phyloP scores from a whole-genome alignment of 2,888 invertebrate genomes.

The Troglohyphantes excavatus region DNA sequence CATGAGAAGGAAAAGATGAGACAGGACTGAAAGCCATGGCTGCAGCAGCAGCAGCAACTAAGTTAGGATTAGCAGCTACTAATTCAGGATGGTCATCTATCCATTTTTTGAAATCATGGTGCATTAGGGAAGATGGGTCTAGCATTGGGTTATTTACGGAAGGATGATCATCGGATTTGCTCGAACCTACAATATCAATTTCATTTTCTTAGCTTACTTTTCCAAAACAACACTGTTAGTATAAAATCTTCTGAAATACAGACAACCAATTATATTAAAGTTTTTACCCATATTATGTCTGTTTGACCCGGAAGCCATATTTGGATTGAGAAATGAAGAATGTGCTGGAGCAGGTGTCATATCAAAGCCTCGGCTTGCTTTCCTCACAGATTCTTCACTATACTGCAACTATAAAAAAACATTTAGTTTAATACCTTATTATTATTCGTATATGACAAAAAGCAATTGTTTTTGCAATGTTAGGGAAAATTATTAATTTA shows the following conservation, averaged over 20 bases:
- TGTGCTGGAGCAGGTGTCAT: slow-evolving; percentile 67
- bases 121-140: slow-evolving; percentile 78
- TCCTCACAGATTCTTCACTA: slow-evolving; percentile 74
- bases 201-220: too few species aligned
- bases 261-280: too few species aligned
- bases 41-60: slow-evolving; percentile 79
- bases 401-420: slow-evolving; percentile 52
- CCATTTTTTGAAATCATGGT: slow-evolving; percentile 80
- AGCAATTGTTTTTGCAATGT: too few species aligned
- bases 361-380: slow-evolving; percentile 70
- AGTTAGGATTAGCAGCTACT: slow-evolving; percentile 79
- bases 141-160: slow-evolving; percentile 67
- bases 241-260: not conserved
- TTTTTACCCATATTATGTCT: slow-evolving; percentile 58
- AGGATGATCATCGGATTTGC: slow-evolving; percentile 57
- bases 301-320: slow-evolving; percentile 46
- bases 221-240: not conserved
- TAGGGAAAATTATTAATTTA: too few species aligned
- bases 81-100: slow-evolving; percentile 81
- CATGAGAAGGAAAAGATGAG: slow-evolving; percentile 79
- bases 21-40: slow-evolving; percentile 77
- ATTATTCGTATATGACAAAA: too few species aligned
- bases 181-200: slow-evolving; percentile 42
- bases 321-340: slow-evolving; percentile 68
- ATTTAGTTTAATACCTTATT: too few species aligned